Percentiles rank a stretch among this genome's conserved stretches.
phyloP scores from a whole-genome alignment of 92 coral and sea anemone species.

The Epizoanthus fatuus region DNA sequence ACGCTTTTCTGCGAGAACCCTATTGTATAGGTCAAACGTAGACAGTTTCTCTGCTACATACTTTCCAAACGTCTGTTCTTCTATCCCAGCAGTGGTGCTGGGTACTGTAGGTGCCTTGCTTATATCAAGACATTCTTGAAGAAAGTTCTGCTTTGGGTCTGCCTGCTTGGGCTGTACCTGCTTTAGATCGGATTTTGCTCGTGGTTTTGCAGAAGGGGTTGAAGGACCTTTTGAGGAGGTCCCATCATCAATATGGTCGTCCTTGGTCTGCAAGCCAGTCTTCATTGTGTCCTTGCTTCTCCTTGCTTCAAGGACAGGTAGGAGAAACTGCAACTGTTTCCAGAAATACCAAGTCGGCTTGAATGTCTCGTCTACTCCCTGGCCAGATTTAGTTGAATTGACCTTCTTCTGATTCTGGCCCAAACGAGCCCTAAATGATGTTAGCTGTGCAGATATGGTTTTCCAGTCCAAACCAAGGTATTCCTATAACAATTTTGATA shows the following conservation, averaged over 20 bases:
- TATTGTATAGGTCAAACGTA: not conserved
- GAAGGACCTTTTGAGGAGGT: not conserved
- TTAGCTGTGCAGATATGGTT: not conserved
- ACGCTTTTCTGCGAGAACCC: not conserved
- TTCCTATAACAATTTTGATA: not conserved
- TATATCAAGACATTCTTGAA: not conserved
- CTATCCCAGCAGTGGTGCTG: not conserved
- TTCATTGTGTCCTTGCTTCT: conserved; percentile 21
- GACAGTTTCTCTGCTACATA: not conserved
- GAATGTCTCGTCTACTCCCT: conserved; percentile 56
- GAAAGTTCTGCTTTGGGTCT: not conserved
- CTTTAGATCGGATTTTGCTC: not conserved
- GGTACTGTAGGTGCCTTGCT: not conserved
- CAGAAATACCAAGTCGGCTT: conserved; percentile 46
- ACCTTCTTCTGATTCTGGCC: not conserved
- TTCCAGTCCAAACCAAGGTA: not conserved
- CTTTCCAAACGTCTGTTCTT: not conserved
- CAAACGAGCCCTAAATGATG: not conserved
- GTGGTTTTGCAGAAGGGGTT: not conserved
- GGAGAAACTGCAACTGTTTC: conserved; percentile 35
- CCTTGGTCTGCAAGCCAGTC: not conserved
- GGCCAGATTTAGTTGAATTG: conserved; percentile 21
- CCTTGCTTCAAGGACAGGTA: conserved; percentile 42
- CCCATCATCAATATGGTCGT: not conserved
- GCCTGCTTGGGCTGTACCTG: not conserved